Evolutionary conservation across 2,888 invertebrate genomes (phyloP).

Genomic region (Melanotus villosus): DNA sequence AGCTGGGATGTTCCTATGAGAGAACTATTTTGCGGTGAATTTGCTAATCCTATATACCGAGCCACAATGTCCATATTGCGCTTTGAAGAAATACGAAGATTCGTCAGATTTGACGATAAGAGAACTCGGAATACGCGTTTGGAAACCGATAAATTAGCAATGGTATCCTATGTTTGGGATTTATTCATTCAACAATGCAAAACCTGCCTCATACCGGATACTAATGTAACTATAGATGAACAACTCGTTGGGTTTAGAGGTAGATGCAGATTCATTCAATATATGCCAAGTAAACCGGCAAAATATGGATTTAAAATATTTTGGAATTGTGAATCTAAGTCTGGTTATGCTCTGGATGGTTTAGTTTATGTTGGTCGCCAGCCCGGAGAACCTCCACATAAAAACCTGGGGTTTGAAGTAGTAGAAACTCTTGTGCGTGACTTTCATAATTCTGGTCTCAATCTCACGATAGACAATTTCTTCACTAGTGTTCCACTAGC

Average conservation of each 20-base stretch:
- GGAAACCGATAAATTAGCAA: not conserved
- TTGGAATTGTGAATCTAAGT: not conserved
- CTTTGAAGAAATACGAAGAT: slow-evolving; percentile 11
- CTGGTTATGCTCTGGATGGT: not conserved
- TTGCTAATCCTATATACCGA: slow-evolving; percentile 16
- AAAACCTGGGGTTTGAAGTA: not conserved
- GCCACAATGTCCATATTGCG: slow-evolving; percentile 10
- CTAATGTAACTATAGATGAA: not conserved
- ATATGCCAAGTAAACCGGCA: slow-evolving; percentile 1
- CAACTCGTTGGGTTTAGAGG: not conserved
- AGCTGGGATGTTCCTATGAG: slow-evolving; percentile 11
- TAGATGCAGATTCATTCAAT: slow-evolving; percentile 2
- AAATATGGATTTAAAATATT: not conserved
- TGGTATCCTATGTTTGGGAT: not conserved
- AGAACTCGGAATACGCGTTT: slow-evolving; percentile 4
- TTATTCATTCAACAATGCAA: not conserved
- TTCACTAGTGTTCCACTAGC: too few relatives aligned
- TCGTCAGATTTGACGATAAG: slow-evolving; percentile 3
- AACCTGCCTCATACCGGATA: slow-evolving; percentile 4
- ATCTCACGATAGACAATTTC: too few relatives aligned
- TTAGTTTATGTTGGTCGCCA: not conserved
- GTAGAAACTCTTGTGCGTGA: not conserved
- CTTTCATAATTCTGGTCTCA: not conserved
- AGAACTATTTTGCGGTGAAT: slow-evolving; percentile 16
- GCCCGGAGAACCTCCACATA: not conserved